These are phyloP conservation scores for Sinelater perroti DNA, from an alignment of 2,888 invertebrate species.

Conservation along the genomic window DNA sequence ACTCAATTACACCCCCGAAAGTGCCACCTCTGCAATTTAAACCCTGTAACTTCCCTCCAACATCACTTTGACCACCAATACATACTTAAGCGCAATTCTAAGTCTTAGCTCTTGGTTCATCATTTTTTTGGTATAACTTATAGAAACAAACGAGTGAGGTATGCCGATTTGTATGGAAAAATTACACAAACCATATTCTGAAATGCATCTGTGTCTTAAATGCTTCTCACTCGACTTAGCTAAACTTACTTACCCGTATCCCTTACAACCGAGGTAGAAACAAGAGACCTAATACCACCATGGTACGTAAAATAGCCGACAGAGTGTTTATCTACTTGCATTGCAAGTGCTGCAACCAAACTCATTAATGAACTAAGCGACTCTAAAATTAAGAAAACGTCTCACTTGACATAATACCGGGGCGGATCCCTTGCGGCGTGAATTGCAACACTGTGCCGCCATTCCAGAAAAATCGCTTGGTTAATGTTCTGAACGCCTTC, in stretches of 20 bases:
- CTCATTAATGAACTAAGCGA: neutral
- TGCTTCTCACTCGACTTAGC: too few species aligned
- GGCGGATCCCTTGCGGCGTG: conserved; percentile 77
- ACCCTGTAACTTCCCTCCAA: neutral
- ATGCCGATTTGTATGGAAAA: conserved; percentile 83
- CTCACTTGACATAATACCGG: conserved; percentile 81
- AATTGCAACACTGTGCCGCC: conserved; percentile 80
- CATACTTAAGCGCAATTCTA: conserved; percentile 81
- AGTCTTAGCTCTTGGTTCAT: conserved; percentile 81
- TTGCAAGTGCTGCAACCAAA: conserved; percentile 72
- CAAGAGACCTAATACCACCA: conserved; percentile 74
- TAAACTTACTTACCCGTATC: conserved; percentile 74
- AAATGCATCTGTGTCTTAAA: conserved; percentile 36
- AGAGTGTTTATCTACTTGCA: conserved; percentile 87
- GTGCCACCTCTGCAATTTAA: conserved; percentile 76
- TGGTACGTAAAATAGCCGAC: conserved; percentile 90
- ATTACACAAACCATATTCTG: conserved; percentile 63
- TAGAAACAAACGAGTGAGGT: conserved; percentile 78
- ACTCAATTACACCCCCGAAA: conserved; percentile 87
- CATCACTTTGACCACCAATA: conserved; percentile 44
- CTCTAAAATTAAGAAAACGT: neutral
- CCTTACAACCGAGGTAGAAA: conserved; percentile 83
- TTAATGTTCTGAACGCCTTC: conserved; percentile 80
- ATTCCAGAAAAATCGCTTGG: conserved; percentile 78
- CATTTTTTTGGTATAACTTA: conserved; percentile 82